These are phyloP conservation scores for Malurus cyaneus DNA, from an alignment of 2,113 vertebrate species.

Conservation along the genomic window DNA sequence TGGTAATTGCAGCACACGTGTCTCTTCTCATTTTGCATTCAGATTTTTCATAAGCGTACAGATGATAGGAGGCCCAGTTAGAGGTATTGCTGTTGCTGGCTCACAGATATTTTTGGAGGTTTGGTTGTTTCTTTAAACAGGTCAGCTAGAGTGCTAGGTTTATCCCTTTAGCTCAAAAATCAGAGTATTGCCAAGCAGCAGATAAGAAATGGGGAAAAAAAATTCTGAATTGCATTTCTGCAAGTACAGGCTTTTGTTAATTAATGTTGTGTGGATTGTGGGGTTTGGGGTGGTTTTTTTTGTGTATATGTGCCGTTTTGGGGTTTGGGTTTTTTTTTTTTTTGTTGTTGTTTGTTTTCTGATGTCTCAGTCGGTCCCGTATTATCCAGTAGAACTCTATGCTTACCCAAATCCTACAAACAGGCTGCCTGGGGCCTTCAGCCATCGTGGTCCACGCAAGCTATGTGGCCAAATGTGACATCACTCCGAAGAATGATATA, in stretches of 20 bases:
- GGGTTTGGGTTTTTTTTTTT: neutral
- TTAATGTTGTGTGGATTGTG: neutral
- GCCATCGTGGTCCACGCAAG: neutral
- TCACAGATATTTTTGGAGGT: constrained; percentile 35
- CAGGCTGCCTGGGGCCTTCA: neutral
- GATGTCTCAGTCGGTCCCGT: neutral
- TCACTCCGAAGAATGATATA: neutral
- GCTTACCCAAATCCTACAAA: constrained; percentile 11
- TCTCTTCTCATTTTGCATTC: constrained; percentile 54
- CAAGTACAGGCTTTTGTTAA: constrained; percentile 26
- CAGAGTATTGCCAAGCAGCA: constrained; percentile 63
- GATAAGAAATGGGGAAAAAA: constrained; percentile 48
- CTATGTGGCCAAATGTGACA: neutral
- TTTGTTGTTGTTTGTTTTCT: neutral
- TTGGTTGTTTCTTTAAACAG: constrained; percentile 70
- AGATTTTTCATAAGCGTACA: constrained; percentile 35
- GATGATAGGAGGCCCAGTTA: constrained; percentile 38
- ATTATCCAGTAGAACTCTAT: neutral
- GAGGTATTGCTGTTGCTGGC: constrained; percentile 51
- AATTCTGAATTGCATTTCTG: constrained; percentile 32
- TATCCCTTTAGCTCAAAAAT: constrained; percentile 65
- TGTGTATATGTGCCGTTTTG: neutral
- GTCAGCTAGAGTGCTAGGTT: constrained; percentile 64
- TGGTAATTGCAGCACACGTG: constrained; percentile 15
- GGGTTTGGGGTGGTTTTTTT: neutral